A percentile compares a stretch with the other conserved stretches of the same genome.
These are phyloP conservation scores for Drosophila barbarae DNA, from an alignment of 2,888 invertebrate genomes.

Conservation along the genomic window DNA sequence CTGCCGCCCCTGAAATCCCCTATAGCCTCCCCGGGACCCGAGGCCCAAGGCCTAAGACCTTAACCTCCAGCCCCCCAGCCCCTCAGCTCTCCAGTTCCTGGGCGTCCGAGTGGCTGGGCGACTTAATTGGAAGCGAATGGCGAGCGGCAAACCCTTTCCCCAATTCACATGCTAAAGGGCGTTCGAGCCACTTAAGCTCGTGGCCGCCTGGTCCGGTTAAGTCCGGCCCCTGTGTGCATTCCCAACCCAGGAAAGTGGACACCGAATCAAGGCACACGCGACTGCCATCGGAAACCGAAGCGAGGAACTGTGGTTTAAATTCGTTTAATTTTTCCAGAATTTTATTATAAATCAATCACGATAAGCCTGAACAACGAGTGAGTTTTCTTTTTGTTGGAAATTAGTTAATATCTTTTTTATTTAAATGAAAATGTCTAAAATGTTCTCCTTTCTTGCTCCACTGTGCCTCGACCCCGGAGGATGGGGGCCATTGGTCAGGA, in stretches of 20 bases:
- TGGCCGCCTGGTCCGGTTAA: slow-evolving; percentile 40
- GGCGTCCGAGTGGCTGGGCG: slow-evolving; percentile 34
- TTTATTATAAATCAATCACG: too few relatives aligned
- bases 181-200: slow-evolving; percentile 78
- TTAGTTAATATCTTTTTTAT: too few relatives aligned
- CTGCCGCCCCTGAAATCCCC: slow-evolving; percentile 16
- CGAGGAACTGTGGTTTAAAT: slow-evolving; percentile 4
- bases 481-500: slow-evolving; percentile 1
- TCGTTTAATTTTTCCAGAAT: too few relatives aligned
- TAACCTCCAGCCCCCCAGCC: slow-evolving; percentile 32
- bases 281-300: slow-evolving; percentile 14
- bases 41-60: slow-evolving; percentile 6
- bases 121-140: slow-evolving; percentile 69
- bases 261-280: slow-evolving; percentile 27
- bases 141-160: slow-evolving; percentile 17
- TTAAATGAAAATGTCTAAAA: too few relatives aligned
- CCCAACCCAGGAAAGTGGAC: background rate
- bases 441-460: background rate
- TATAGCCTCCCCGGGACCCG: background rate
- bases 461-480: slow-evolving; percentile 11
- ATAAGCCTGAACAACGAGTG: background rate
- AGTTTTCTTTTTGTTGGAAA: background rate
- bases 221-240: slow-evolving; percentile 45
- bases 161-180: slow-evolving; percentile 70
- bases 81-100: background rate